Percentiles rank a stretch among this genome's conserved stretches.
phyloP scores from a whole-genome alignment of 2,113 vertebrate species.

The Mesoclemmys tuberculata region DNA sequence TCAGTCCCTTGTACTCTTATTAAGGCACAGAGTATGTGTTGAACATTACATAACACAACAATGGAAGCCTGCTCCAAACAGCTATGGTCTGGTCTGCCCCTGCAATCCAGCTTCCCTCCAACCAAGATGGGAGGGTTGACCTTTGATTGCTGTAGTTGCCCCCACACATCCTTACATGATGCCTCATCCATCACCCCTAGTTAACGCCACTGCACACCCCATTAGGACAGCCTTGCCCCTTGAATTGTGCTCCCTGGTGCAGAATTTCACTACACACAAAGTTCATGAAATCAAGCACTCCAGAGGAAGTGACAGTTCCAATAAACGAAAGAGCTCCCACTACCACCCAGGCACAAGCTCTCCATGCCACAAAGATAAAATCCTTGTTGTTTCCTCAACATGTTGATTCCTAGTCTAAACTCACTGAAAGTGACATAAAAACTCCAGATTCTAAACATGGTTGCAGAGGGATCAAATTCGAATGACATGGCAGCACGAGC shows the following conservation, averaged over 20 bases:
- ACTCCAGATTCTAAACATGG: fast-evolving
- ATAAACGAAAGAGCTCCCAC: neutral
- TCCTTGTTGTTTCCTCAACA: neutral
- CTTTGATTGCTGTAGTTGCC: neutral
- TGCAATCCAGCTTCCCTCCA: neutral
- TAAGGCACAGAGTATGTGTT: neutral
- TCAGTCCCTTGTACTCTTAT: neutral
- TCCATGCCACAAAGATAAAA: neutral
- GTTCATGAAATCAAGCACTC: neutral
- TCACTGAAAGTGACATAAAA: neutral
- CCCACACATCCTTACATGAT: neutral
- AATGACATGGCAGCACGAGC: fast-evolving
- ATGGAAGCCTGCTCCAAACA: neutral
- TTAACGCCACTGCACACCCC: neutral
- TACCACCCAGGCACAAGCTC: neutral
- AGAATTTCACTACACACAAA: fast-evolving
- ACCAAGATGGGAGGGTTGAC: neutral
- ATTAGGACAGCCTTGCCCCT: neutral
- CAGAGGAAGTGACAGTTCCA: neutral
- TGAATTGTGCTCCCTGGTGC: neutral
- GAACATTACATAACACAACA: neutral
- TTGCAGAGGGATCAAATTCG: neutral
- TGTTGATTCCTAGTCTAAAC: neutral
- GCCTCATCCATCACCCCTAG: neutral
- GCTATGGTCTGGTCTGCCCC: neutral